Base-by-base conservation (phyloP, 2,888 invertebrate genomes). In the Dysmachus trigonus region DNA sequence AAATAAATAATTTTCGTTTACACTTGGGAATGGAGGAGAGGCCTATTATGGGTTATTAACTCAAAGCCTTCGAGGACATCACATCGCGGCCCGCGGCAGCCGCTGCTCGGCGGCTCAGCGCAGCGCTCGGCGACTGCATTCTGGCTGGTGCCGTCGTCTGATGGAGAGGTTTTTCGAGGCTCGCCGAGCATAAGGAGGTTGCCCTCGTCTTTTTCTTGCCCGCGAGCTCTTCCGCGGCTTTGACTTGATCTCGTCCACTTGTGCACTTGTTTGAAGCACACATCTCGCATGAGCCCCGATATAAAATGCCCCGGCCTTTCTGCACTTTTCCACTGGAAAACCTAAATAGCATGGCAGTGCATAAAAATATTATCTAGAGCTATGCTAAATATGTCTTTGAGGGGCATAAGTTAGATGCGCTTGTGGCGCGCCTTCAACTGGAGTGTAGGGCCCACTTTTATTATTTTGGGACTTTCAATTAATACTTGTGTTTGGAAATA, bases 311-410 rank as follows among this genome's bases (percentile, higher is more conserved):
- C 33, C 51, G 13, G 53, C 62, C 13, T 41, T 53, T 71, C 85
- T 77, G 30, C 35, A 30, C 13, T 38, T 62, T 53, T 47, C 13
- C 79, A 72, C 6, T 15, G 71, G 41, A 41, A 72, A 13, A 35
- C 30, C 31, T 53, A 47, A 72, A 79, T 62, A 86, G 71, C 86
- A 86, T 82, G 81, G 73, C 81, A 41, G 41, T 81, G 81, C 41
- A 86, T 83, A 86, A 86, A 86, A 86, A 86, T 86, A 83, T 86
- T 86, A 86, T 86, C 86, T 86, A 83, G 86, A 86, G 86, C 83
- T 86, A 86, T 86, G 86, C 72, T 86, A 86, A 82, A 86, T 86
- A 83, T 86, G 83, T 83, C 86, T 83, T 62, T 47, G 74, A 86
- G 86, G 82, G 35, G 83, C 83, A 53, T 82, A 51, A 51, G 73